Evolutionary conservation across 2,888 invertebrate genomes (phyloP).

Genomic region (Incurvaria masculella): DNA sequence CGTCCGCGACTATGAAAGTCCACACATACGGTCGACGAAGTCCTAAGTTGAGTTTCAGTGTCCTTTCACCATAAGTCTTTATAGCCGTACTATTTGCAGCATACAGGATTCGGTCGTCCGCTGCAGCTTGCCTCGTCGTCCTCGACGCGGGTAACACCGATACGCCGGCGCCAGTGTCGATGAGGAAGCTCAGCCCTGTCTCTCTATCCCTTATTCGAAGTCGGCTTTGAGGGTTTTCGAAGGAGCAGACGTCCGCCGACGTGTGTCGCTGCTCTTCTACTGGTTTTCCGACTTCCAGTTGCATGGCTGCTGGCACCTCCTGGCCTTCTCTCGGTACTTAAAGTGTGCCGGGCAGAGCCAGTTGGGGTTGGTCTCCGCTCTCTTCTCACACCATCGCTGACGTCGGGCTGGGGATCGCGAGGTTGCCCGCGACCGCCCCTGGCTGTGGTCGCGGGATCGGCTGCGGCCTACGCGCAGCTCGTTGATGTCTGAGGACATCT

Average conservation of each 20-base stretch:
- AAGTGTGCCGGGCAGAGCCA: neutral
- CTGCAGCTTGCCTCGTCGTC: no score
- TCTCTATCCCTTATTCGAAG: conserved; percentile 11
- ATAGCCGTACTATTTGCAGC: conserved; percentile 5
- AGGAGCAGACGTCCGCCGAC: conserved; percentile 11
- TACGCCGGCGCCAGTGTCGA: conserved; percentile 10
- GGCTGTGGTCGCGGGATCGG: no score
- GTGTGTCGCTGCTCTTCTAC: conserved; percentile 2
- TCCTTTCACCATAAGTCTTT: conserved; percentile 1
- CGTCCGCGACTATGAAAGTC: conserved; percentile 5
- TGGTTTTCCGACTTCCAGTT: conserved; percentile 1
- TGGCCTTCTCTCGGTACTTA: neutral
- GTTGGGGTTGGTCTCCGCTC: neutral
- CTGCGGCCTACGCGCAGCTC: no score
- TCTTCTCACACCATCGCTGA: no score
- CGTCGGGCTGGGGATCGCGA: no score
- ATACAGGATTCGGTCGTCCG: no score
- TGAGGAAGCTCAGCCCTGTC: conserved; percentile 9
- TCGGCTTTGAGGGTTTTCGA: conserved; percentile 9
- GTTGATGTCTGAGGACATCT: neutral
- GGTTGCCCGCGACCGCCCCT: no score
- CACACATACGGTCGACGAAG: conserved; percentile 2
- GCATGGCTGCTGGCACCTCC: neutral
- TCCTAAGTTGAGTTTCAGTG: neutral
- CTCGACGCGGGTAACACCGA: conserved; percentile 12